phyloP scores from a whole-genome alignment of 2,888 invertebrate species.

The Buathra laborator region DNA sequence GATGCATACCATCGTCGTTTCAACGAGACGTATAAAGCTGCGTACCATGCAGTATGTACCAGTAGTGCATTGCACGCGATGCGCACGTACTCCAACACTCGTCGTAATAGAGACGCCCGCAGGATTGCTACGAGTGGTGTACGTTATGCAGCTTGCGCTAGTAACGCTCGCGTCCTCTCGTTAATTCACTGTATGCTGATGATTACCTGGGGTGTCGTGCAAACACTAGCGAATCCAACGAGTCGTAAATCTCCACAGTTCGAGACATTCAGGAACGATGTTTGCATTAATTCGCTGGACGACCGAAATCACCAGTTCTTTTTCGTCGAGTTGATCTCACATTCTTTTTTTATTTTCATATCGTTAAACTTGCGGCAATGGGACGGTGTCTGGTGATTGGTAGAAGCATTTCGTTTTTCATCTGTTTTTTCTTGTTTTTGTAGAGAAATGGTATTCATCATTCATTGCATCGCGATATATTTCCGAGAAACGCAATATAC shows the following conservation, averaged over 20 bases:
- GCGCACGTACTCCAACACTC: conserved; percentile 58
- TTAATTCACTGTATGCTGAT: conserved; percentile 71
- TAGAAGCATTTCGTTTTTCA: no score
- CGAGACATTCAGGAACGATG: conserved; percentile 57
- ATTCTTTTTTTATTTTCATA: not conserved
- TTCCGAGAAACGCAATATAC: no score
- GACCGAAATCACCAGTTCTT: not conserved
- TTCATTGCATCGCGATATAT: no score
- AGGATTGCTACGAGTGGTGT: conserved; percentile 69
- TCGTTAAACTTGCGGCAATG: no score
- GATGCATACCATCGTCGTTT: conserved; percentile 57
- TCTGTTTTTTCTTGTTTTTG: no score
- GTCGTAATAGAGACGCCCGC: conserved; percentile 76
- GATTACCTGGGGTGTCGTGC: conserved; percentile 66
- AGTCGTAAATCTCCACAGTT: conserved; percentile 42
- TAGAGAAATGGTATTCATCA: no score
- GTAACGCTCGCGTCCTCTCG: conserved; percentile 64
- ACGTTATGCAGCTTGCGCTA: conserved; percentile 2
- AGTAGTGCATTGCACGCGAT: conserved; percentile 69
- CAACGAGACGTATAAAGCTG: conserved; percentile 46
- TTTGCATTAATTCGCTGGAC: not conserved
- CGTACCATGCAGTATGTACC: conserved; percentile 53
- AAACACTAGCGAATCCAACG: conserved; percentile 52
- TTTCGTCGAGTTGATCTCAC: not conserved
- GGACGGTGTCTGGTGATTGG: no score